phyloP scores from a whole-genome alignment of 2,888 invertebrate species.

The Agrochola lota region DNA sequence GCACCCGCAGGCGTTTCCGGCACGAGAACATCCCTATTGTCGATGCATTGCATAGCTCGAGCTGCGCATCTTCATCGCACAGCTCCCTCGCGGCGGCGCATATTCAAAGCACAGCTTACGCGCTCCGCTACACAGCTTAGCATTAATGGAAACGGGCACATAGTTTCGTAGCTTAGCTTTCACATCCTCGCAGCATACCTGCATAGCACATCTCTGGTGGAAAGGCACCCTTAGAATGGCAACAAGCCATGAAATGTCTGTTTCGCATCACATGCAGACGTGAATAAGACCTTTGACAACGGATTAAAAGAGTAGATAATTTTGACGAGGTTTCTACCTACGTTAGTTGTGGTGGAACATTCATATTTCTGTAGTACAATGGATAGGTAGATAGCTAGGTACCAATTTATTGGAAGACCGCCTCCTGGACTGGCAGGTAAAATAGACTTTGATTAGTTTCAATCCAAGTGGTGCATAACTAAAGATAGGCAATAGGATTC shows the following conservation, averaged over 20 bases:
- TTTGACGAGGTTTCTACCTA: background rate
- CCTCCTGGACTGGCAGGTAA: background rate
- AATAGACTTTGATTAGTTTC: background rate
- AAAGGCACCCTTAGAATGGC: constrained; percentile 18
- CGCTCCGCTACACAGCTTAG: too few species aligned
- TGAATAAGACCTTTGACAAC: constrained; percentile 26
- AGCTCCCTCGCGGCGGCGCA: too few species aligned
- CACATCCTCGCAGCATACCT: too few species aligned
- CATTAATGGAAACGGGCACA: too few species aligned
- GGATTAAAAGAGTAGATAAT: constrained; percentile 20
- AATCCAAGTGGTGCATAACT: background rate
- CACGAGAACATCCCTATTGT: too few species aligned
- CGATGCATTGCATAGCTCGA: too few species aligned
- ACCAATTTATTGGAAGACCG: background rate
- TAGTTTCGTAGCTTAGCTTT: too few species aligned
- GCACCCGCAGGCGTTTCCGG: too few species aligned
- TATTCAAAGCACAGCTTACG: too few species aligned
- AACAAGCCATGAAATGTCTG: constrained; percentile 47
- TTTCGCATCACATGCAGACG: constrained; percentile 17
- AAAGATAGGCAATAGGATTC: too few species aligned
- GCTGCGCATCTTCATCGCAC: too few species aligned
- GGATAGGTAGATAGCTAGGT: background rate
- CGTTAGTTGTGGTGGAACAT: background rate
- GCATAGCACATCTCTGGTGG: too few species aligned
- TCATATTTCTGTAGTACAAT: background rate